Base-by-base conservation (phyloP, 1,140 invertebrate species). In the Maniola jurtina region DNA sequence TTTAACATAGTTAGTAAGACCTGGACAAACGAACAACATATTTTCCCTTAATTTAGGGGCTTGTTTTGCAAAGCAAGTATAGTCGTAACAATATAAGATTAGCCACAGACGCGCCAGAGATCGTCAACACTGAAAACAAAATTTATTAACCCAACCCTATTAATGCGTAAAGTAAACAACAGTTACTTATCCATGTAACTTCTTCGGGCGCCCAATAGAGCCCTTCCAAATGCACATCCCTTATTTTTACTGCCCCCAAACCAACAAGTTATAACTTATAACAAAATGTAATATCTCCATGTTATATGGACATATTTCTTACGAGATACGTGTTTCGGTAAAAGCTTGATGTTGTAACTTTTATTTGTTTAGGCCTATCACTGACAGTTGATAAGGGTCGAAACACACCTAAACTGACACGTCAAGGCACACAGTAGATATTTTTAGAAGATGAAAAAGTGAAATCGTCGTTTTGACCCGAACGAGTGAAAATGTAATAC, bases 291-390 rank as follows among this genome's bases (percentile, higher is more conserved):
- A 55, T 55, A 55, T 55, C 52, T 55, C 52, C 8, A 11, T n/a
- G 52, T n/a, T 55, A 55, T 55, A 34, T 55, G 52, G 33, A 55
- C 52, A 55, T 55, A 55, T 55, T 55, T 55, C 52, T 55, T 34
- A 11, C 11, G 52, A 55, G 14, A 55, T 33, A 55, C 33, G 52
- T 55, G 52, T 55, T 55, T 55, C 52, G 52, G 52, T 9, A 50
- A 55, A 11, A 55, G 52, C 16, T 55, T 34, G 11, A 34, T 13
- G 52, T 34, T 55, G 11, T 55, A n/a, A 35, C 16, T 55, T 55
- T 55, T 55, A 34, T 55, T 55, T 55, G 6, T 55, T 25, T 25
- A 25, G 25, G 25, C 25, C 25, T 25, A 25, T 25, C 25, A 25
- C 25, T 25, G 25, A 25, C 25, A 25, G 25, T 4, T 4, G 25